A percentile compares a stretch with the other conserved stretches of the same genome.
Evolutionary conservation across 2,113 vertebrate genomes (phyloP).

Genomic region (Elephas maximus): DNA sequence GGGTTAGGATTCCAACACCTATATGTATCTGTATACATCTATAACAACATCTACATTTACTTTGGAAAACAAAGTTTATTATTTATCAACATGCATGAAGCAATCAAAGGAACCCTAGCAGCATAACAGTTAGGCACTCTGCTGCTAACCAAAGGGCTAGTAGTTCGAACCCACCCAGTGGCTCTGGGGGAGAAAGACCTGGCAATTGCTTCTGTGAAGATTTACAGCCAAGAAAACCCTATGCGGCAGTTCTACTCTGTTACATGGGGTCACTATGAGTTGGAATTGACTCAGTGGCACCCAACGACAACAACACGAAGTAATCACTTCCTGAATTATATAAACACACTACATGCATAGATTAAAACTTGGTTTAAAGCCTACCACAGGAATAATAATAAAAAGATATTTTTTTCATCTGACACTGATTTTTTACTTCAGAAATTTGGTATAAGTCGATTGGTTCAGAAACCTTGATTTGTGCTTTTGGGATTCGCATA

Average conservation of each 20-base stretch:
- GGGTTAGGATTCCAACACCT: not conserved
- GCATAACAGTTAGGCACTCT: not conserved
- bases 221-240: not conserved
- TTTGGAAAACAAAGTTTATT: not conserved
- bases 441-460: not conserved
- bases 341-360: not conserved
- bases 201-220: no score
- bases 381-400: not conserved
- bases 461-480: not conserved
- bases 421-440: not conserved
- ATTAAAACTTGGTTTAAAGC: constrained; percentile 37
- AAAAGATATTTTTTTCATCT: not conserved
- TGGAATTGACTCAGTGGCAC: no score
- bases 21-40: not conserved
- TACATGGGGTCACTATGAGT: not conserved
- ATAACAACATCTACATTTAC: not conserved
- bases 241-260: not conserved
- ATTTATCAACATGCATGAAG: not conserved
- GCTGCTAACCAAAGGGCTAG: not conserved
- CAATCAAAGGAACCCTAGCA: not conserved
- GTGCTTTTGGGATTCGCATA: not conserved
- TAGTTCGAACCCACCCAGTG: not conserved
- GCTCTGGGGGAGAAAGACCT: no score
- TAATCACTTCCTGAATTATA: not conserved
- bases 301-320: not conserved